These are phyloP conservation scores for Prunella himalayana DNA, from an alignment of 2,113 vertebrate genomes.

Conservation along the genomic window DNA sequence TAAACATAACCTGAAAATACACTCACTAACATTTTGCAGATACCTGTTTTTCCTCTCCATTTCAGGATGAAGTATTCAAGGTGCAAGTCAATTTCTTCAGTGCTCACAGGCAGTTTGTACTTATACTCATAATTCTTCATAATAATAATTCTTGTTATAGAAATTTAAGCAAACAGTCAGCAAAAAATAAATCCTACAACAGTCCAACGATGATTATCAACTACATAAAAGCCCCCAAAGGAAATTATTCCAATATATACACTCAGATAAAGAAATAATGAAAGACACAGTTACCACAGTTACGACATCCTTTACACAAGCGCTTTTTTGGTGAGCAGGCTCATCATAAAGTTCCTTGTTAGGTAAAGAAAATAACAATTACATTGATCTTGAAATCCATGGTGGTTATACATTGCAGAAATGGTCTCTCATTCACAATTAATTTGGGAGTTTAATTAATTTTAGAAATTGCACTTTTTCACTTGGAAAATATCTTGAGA, in stretches of 20 bases:
- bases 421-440: background rate
- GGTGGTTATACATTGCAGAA: background rate
- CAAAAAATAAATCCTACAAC: background rate
- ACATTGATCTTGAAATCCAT: background rate
- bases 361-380: background rate
- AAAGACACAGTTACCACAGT: background rate
- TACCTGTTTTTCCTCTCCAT: background rate
- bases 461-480: background rate
- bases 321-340: background rate
- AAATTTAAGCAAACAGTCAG: background rate
- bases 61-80: background rate
- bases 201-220: background rate
- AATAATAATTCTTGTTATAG: too few species aligned
- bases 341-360: background rate
- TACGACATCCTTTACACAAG: background rate
- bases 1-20: background rate
- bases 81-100: background rate
- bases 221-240: rapidly evolving
- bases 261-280: background rate
- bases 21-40: background rate
- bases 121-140: background rate
- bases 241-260: background rate
- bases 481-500: background rate
- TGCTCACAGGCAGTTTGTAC: background rate
- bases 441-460: background rate